Base-by-base conservation (phyloP, 1,140 invertebrate species). In the Rhizoglyphus robini region DNA sequence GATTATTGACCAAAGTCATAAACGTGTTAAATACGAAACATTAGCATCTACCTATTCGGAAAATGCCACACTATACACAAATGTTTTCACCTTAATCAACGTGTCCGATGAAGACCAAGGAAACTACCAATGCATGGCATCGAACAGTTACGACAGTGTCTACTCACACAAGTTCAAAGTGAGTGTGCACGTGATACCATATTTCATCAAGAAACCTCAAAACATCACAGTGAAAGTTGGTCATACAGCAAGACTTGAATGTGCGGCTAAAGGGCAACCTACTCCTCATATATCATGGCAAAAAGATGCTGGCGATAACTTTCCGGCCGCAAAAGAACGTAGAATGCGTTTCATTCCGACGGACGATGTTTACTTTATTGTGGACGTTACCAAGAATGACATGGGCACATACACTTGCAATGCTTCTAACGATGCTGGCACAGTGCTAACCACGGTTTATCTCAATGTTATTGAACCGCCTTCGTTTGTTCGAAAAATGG, bases 261-360 rank as follows among this genome's bases (percentile, higher is more conserved):
- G 94, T 81, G 87, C 88, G 1, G 92, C 92, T 13, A 82, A 81
- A 65, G 94, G 93, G 1, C 85, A 88, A 70, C 93, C 93, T 0
- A 76, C 80, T 29, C 93, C 93, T 34, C 84, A 90, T 75, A 90
- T 95, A 68, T 84, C 87, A 4, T 90, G 92, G 84, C 86, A 90
- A 71, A 96, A 96, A 76, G 91, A 95, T 78, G 88, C 87, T n/a
- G 88, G 87, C 0, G 88, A 88, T 74, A 87, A 94, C 75, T 96
- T 98, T 75, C 92, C 92, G 11, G 93, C 94, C 8, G 93, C 93
- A 18, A 81, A 86, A 65, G 93, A 96, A 75, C 82, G 92, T 47
- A 79, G 94, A 27, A 87, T 98, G 84, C 86, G 90, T 74, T 88
- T 95, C 36, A 90, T 91, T 82, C 86, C 88, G 0, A 84, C 83